Conservation (phyloP, 2,113 vertebrate species). For the Nycticorax nycticorax region DNA sequence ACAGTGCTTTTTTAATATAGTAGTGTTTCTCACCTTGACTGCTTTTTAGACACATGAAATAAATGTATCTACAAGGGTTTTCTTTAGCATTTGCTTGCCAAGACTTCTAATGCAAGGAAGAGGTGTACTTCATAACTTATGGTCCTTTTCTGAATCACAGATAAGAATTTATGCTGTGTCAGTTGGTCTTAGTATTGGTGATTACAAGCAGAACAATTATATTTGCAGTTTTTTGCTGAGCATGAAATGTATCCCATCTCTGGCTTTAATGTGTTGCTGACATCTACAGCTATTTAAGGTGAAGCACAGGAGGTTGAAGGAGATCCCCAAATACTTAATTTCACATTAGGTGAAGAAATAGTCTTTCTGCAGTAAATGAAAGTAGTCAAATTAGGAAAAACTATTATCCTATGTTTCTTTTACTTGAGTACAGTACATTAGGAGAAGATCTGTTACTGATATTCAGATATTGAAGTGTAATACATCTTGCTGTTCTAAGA, state of each 20-base stretch:
- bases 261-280: background rate
- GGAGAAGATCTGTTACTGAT: background rate
- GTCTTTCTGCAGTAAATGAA: background rate
- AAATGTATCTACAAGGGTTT: background rate
- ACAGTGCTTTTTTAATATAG: background rate
- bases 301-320: background rate
- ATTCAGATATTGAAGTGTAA: background rate
- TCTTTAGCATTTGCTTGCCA: background rate
- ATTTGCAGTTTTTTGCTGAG: background rate
- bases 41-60: background rate
- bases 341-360: background rate
- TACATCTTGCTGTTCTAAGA: background rate
- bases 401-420: fast-evolving
- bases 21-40: background rate
- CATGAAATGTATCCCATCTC: background rate
- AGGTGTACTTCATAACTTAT: background rate
- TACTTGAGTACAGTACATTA: background rate
- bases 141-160: background rate
- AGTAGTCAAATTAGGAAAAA: background rate
- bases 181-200: background rate
- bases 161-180: background rate
- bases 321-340: background rate
- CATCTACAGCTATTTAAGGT: background rate
- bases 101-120: background rate
- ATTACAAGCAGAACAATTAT: background rate